Base-by-base conservation (phyloP, 2,888 invertebrate genomes). In the Athalia circularis region DNA sequence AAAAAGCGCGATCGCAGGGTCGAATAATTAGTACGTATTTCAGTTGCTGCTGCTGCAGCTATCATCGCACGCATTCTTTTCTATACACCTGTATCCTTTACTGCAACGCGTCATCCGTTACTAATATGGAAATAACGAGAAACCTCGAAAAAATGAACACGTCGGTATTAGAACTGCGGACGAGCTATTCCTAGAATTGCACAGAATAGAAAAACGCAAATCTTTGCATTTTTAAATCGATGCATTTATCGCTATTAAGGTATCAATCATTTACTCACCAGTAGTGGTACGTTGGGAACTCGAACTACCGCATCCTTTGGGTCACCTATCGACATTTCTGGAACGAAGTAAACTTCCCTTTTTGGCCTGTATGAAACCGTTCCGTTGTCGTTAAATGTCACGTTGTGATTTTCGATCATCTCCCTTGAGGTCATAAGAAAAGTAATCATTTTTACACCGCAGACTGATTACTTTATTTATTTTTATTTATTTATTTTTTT, bases 221-320 rank as follows among this genome's bases (percentile, higher is more conserved):
- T 29, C 29, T 29, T 29, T 29, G 29, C 29, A 29, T 29, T 29
- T 29, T 29, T 29, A 29, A 65, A 70, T 77, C 43, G 45, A 78
- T 70, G 7, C 13, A 62, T n/a, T 15, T 68, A 43, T 68, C 29
- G 43, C 43, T 54, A 29, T 15, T 11, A 62, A n/a, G 50, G 43
- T 64, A 61, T 65, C 54, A 64, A 64, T 11, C 29, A 77, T 77
- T 78, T 11, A 91, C 94, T 93, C 92, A 94, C 96, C 90, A 95
- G 85, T 82, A 95, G 91, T 0, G 96, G 94, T 82, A 96, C 91
- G 87, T 96, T 96, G 0, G 95, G 93, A 0, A 94, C 92, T 0
- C 92, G 90, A 3, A 97, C 89, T 0, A 90, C 86, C 75, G 95
- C 93, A 0, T 92, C 91, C 47, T 92, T 90, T 1, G 94, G 94